These are phyloP conservation scores for Takifugu bimaculatus DNA, from an alignment of 2,113 vertebrate species.

Conservation along the genomic window DNA sequence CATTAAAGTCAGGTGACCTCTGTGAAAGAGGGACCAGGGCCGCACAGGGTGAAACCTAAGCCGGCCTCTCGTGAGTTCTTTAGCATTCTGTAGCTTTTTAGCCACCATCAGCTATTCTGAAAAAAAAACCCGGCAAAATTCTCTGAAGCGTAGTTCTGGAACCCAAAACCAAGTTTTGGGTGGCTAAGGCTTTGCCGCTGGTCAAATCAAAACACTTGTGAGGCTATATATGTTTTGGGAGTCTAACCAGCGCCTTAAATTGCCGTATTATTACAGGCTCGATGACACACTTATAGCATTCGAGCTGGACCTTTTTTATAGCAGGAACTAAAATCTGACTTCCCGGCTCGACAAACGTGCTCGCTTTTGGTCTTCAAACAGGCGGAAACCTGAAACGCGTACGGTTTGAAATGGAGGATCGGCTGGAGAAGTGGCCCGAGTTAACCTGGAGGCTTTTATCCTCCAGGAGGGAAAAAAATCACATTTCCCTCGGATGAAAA, in stretches of 20 bases:
- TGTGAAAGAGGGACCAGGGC: constrained; percentile 58
- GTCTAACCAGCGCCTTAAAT: constrained; percentile 46
- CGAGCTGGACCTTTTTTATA: constrained; percentile 36
- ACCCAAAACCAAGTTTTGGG: constrained; percentile 70
- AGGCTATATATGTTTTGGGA: constrained; percentile 68
- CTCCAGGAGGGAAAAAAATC: too few relatives aligned
- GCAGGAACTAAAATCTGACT: constrained; percentile 18
- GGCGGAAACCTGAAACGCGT: constrained; percentile 24
- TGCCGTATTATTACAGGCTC: constrained; percentile 63
- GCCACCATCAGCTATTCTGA: constrained; percentile 23
- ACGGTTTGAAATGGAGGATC: constrained; percentile 30
- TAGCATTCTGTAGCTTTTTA: too few relatives aligned
- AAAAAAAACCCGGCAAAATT: constrained; percentile 8
- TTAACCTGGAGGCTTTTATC: too few relatives aligned
- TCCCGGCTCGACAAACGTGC: too few relatives aligned
- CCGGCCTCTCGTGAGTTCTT: too few relatives aligned
- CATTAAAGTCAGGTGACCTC: constrained; percentile 74
- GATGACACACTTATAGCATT: constrained; percentile 53
- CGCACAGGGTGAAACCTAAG: constrained; percentile 60
- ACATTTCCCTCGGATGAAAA: constrained; percentile 25
- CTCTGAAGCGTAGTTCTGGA: constrained; percentile 62
- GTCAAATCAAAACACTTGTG: constrained; percentile 85
- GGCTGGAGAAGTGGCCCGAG: too few relatives aligned
- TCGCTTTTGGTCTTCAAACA: constrained; percentile 2
- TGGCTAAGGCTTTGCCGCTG: constrained; percentile 60